Conservation (phyloP, 1,140 invertebrate species). For the Drosophila tani region DNA sequence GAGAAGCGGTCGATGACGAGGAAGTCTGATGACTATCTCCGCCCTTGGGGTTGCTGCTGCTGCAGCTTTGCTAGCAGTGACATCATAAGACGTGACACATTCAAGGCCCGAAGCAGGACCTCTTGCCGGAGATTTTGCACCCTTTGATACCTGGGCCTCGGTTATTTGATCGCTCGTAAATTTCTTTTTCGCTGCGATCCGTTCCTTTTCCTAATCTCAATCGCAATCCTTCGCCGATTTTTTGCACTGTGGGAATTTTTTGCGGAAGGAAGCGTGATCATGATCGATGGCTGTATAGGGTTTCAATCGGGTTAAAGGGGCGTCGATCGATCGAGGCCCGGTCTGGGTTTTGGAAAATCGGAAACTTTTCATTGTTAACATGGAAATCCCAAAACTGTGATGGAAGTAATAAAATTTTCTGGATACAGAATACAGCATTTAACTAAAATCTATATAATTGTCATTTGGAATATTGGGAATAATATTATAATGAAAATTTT, state of each 20-base stretch:
- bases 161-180: slow-evolving; percentile 81
- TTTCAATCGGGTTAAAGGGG: slow-evolving; percentile 66
- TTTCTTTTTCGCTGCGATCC: slow-evolving; percentile 44
- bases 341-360: not conserved
- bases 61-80: slow-evolving; percentile 59
- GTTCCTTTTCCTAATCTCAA: slow-evolving; percentile 51
- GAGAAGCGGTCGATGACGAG: not conserved
- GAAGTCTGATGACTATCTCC: slow-evolving; percentile 62
- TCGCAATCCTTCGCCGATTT: slow-evolving; percentile 68
- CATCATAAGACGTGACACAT: slow-evolving; percentile 83
- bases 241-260: slow-evolving; percentile 80
- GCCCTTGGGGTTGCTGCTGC: slow-evolving; percentile 42
- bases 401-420: not conserved
- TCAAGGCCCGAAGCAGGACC: slow-evolving; percentile 67
- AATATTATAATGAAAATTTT: not conserved
- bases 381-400: slow-evolving; percentile 6
- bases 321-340: slow-evolving; percentile 28
- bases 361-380: slow-evolving; percentile 43
- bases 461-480: not conserved
- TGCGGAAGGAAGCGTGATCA: slow-evolving; percentile 65
- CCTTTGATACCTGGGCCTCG: slow-evolving; percentile 76
- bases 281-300: slow-evolving; percentile 79
- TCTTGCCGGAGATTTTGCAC: slow-evolving; percentile 67
- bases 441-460: not conserved
- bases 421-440: not conserved